Evolutionary conservation across 2,797 vertebrate genomes (phyloP).

Genomic region (Danio kyathit): DNA sequence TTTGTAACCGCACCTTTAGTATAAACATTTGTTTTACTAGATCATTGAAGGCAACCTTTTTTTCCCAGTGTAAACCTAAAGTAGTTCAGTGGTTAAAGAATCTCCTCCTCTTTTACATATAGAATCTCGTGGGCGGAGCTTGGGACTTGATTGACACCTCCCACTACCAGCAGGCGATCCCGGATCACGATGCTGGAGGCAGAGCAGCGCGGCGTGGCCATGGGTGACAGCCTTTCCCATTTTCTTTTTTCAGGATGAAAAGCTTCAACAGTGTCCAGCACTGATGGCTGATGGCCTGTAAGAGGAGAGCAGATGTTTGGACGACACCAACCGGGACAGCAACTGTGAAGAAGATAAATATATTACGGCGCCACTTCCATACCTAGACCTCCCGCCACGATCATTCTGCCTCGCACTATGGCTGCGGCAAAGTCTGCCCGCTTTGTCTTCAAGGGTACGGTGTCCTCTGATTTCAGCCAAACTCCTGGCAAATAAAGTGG

Average conservation of each 20-base stretch:
- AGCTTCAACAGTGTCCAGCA: constrained; percentile 91
- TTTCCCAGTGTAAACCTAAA: background rate
- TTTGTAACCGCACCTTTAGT: background rate
- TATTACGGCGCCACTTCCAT: constrained; percentile 58
- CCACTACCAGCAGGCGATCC: constrained; percentile 92
- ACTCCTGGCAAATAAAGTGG: constrained; percentile 73
- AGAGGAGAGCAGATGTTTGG: constrained; percentile 17
- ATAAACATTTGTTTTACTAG: constrained; percentile 29
- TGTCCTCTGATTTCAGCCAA: constrained; percentile 93
- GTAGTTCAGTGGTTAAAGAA: constrained; percentile 68
- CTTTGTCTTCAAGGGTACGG: constrained; percentile 90
- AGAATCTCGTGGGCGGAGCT: constrained; percentile 93
- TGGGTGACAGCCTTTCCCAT: constrained; percentile 90
- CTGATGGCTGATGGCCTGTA: constrained; percentile 92
- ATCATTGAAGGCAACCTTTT: constrained; percentile 45
- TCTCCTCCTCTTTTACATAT: constrained; percentile 86
- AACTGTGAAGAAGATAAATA: constrained; percentile 12
- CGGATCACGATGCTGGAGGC: constrained; percentile 89
- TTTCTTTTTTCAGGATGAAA: constrained; percentile 92
- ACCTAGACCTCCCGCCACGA: constrained; percentile 95
- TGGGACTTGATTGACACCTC: constrained; percentile 94
- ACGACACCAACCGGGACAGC: background rate
- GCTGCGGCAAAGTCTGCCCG: constrained; percentile 92
- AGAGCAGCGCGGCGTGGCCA: constrained; percentile 93
- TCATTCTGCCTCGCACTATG: constrained; percentile 86